Base-by-base conservation (phyloP, 2,797 vertebrate genomes). In the Nothura maculosa region DNA sequence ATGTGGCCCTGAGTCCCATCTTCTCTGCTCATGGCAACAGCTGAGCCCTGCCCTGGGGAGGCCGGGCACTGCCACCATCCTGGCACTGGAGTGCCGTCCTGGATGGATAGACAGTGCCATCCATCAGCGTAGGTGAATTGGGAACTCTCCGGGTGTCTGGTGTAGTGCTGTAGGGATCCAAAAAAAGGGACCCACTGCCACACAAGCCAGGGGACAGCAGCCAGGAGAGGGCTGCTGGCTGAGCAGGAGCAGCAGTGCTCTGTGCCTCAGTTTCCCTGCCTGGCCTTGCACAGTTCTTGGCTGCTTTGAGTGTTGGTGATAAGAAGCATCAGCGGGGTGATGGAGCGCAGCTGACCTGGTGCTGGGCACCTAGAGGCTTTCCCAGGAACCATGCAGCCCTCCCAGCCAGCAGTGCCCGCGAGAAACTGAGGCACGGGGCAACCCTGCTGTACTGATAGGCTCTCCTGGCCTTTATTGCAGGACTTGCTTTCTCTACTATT, bases 271-370 rank as follows among this genome's bases (percentile, higher is more conserved):
- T 36, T 50, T 50, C 25, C 66, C 32, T 18, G 4, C 8, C 9
- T 28, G 32, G 25, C 45, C 22, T 28, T 6, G 4, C 10, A 16
- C 43, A 47, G n/a, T 4, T 21, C 43, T 18, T n/a, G 5, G 18
- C 22, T 54, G 27, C 15, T 17, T 32, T 18, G 22, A 34, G 22
- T 24, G 34, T 17, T 12, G 30, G 22, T 28, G 11, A 19, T 7
- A 17, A 64, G 62, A 20, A n/a, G 62, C 40, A 66, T 10, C n/a
- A 1, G 5, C 10, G 7, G 30, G 40, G 43, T 18, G 22, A 24
- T 1, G 22, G 10, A 18, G n/a, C 8, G 12, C 5, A 19, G 38
- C 12, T 6, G 7, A 18, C 24, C 24, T 27, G 15, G 6, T 10
- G 22, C 22, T 24, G 34, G 58, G 22, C 3, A 30, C 34, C 10